phyloP scores from a whole-genome alignment of 2,888 invertebrate genomes.

The Acronicta alni region DNA sequence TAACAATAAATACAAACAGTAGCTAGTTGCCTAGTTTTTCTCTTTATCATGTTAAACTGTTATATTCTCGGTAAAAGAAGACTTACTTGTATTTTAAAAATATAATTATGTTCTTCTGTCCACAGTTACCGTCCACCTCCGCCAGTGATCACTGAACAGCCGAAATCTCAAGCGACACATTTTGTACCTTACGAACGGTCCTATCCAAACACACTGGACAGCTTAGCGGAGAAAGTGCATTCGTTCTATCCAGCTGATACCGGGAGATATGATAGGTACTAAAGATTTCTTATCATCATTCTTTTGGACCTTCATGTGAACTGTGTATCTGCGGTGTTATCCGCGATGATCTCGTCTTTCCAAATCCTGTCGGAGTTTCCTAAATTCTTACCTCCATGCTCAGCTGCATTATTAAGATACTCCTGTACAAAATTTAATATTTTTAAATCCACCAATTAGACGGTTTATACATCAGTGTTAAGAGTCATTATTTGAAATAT shows the following conservation, averaged over 20 bases:
- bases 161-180: slow-evolving; percentile 93
- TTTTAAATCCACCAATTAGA: no score
- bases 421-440: no score
- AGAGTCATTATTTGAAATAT: slow-evolving; percentile 11
- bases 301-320: background rate
- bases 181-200: slow-evolving; percentile 96
- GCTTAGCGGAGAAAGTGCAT: slow-evolving; percentile 97
- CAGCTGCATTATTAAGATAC: no score
- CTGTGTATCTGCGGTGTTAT: background rate
- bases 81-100: background rate
- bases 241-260: slow-evolving; percentile 92
- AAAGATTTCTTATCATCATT: background rate
- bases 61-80: no score
- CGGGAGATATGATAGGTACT: slow-evolving; percentile 69
- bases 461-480: no score
- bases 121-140: slow-evolving; percentile 94
- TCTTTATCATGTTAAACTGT: no score
- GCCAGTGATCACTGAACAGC: slow-evolving; percentile 97
- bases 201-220: slow-evolving; percentile 96
- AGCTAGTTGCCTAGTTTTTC: no score
- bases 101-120: background rate
- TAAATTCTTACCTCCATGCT: no score
- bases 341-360: background rate
- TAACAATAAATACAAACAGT: no score
- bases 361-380: no score